These are phyloP conservation scores for Bathynomus jamesi DNA, from an alignment of 1,140 invertebrate species.

Conservation along the genomic window DNA sequence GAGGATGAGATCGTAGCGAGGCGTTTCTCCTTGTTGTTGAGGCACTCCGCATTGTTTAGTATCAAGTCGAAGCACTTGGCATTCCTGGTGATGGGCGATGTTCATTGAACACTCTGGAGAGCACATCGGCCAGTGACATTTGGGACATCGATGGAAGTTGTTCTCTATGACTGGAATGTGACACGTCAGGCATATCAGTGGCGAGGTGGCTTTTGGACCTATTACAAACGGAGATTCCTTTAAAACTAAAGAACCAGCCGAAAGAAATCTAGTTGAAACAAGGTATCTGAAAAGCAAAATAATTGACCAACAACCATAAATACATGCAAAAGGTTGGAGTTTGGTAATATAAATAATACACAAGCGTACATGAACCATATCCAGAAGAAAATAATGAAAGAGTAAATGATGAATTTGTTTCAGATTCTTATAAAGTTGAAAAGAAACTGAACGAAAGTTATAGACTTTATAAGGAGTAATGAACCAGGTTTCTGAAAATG, in stretches of 20 bases:
- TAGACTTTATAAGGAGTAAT: no score
- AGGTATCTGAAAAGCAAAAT: slow-evolving; percentile 16
- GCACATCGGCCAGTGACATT: slow-evolving; percentile 30
- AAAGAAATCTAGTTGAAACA: slow-evolving; percentile 12
- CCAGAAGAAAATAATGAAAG: no score
- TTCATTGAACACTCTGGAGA: slow-evolving; percentile 15
- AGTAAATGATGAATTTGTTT: no score
- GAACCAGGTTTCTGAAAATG: no score
- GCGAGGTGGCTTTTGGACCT: slow-evolving; percentile 20
- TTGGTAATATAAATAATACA: no score
- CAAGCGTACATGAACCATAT: no score
- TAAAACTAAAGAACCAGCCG: slow-evolving; percentile 17
- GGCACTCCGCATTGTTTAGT: slow-evolving; percentile 14
- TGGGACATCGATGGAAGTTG: slow-evolving; percentile 16
- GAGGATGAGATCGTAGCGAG: slow-evolving; percentile 32
- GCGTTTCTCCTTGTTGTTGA: slow-evolving; percentile 3
- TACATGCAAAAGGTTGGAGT: no score
- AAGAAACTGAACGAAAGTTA: no score
- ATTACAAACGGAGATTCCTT: slow-evolving; percentile 16
- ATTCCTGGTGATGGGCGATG: slow-evolving; percentile 16
- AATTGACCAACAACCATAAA: no score
- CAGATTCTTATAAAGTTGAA: no score
- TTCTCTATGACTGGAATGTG: slow-evolving; percentile 7
- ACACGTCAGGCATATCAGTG: slow-evolving; percentile 21
- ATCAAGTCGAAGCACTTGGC: slow-evolving; percentile 19